Conservation (phyloP, 2,888 invertebrate species). For the Archips xylosteana region DNA sequence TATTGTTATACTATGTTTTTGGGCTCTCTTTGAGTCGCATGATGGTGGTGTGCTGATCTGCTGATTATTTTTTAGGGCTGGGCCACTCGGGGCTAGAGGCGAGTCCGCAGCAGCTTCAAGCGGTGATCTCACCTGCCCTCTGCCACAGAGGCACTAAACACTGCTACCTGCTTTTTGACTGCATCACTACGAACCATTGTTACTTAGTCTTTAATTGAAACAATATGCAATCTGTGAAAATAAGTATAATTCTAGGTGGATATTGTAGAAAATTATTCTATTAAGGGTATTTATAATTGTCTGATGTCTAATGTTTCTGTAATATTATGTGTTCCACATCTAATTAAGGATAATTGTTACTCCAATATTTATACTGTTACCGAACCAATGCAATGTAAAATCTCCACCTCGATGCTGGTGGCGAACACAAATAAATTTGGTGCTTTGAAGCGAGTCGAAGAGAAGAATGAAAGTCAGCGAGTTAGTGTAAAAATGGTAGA, state of each 20-base stretch:
- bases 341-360: conserved; percentile 86
- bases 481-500: conserved; percentile 85
- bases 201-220: conserved; percentile 86
- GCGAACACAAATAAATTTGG: conserved; percentile 86
- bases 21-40: conserved; percentile 19
- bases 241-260: conserved; percentile 85
- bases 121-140: conserved; percentile 84
- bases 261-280: conserved; percentile 86
- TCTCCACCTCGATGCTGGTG: conserved; percentile 87
- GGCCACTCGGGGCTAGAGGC: conserved; percentile 89
- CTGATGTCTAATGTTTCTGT: conserved; percentile 86
- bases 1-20: conserved; percentile 2
- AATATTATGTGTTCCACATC: conserved; percentile 88
- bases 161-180: conserved; percentile 88
- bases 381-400: conserved; percentile 86
- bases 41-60: conserved; percentile 45
- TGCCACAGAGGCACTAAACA: conserved; percentile 82
- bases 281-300: conserved; percentile 82
- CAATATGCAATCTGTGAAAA: conserved; percentile 90
- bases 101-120: conserved; percentile 84
- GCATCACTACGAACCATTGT: conserved; percentile 87
- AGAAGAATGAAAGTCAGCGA: conserved; percentile 85
- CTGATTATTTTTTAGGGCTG: conserved; percentile 82
- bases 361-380: conserved; percentile 86
- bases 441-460: conserved; percentile 84